Conservation (phyloP, 2,797 vertebrate genomes). For the Chiroxiphia lanceolata region DNA sequence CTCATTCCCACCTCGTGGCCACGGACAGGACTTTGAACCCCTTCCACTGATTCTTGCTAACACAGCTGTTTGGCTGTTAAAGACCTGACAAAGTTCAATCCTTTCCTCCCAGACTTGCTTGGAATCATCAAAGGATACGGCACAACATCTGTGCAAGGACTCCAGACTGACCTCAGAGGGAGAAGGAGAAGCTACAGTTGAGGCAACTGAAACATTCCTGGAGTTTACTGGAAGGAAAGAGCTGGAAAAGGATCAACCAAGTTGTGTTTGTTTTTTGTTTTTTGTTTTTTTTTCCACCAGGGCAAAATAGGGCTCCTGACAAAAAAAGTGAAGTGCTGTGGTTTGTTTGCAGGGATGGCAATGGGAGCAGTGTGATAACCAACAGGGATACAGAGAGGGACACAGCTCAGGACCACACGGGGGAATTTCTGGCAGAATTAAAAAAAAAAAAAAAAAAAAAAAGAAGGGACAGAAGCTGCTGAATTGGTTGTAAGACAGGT, state of each 20-base stretch:
- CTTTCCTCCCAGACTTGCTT: neutral
- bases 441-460: neutral
- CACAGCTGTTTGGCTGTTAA: neutral
- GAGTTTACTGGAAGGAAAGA: neutral
- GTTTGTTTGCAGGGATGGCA: neutral
- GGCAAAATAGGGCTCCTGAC: neutral
- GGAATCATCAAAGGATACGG: neutral
- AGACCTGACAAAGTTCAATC: neutral
- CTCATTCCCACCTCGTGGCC: neutral
- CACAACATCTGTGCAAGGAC: neutral
- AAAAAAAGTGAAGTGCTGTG: neutral
- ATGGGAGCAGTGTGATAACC: neutral
- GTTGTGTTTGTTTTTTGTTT: neutral
- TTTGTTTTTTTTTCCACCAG: neutral
- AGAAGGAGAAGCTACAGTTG: neutral
- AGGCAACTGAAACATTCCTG: neutral
- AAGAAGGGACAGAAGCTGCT: neutral
- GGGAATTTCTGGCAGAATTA: neutral
- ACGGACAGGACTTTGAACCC: neutral
- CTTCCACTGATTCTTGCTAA: neutral
- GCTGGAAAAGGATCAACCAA: neutral
- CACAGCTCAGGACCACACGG: neutral
- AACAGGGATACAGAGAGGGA: neutral
- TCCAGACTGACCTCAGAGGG: neutral
- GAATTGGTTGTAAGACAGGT: neutral